Evolutionary conservation across 2,797 vertebrate species (phyloP), one percentile per base, ranked within the genome.

Genomic region (Tarsius wallacei): DNA sequence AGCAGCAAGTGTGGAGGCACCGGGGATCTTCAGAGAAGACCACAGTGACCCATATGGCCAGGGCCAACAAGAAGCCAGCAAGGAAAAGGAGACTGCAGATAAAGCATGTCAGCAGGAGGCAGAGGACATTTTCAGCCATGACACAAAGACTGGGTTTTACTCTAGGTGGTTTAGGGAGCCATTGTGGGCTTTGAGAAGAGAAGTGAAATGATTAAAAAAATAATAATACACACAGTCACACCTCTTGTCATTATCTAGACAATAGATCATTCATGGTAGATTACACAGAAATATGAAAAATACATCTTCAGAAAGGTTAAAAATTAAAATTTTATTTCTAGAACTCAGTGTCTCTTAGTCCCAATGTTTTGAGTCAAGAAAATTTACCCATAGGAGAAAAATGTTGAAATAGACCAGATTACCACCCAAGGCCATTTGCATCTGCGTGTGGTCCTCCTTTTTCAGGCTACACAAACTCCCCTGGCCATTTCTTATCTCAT

Each of bases 211-310:
- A 57, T 74, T 84, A 7, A 42, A 70, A 78, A 42, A 16, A 24
- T 57, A 85, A 42, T 42, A 84, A 64, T 53, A 74, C 31, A 42
- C 4, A 84, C 4, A 85, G 5, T 57, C 7, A 19, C 8, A 66
- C 7, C 12, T 82, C 14, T 87, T 80, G 5, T 16, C 87, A 4
- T 66, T 92, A 26, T 36, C 76, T 9, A 81, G 47, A 88, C 3
- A 24, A 70, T 3, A 81, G 51, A 73, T 15, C 15, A 11, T 10
- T 63, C 24, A 64, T 53, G 24, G 68, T 19, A 63, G 6, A n/a
- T 55, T 51, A 53, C 11, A 73, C 13, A 84, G 12, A 97, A 92
- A 84, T 85, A 33, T 59, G 22, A 86, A n/a, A 84, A 57, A 31
- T 21, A 15, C 0, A 81, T 53, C 14, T n/a, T 87, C 19, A 81